These are phyloP conservation scores for Coptodon rendalli DNA, from an alignment of 2,113 vertebrate species.

Conservation along the genomic window DNA sequence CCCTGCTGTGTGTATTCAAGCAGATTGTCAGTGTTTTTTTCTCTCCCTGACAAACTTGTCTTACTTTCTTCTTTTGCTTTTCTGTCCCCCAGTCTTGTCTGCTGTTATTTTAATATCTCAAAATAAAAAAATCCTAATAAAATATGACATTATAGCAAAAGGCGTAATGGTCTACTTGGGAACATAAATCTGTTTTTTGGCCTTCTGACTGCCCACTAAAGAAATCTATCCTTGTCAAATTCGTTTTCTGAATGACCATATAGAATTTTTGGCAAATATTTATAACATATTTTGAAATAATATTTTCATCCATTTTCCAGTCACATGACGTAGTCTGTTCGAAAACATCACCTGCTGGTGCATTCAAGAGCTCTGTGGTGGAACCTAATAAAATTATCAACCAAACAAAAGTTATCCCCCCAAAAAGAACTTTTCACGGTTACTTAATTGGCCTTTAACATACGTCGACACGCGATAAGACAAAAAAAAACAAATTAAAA, in stretches of 20 bases:
- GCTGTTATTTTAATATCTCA: not conserved
- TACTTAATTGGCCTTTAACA: not conserved
- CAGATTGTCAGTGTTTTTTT: not conserved
- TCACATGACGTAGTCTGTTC: not conserved
- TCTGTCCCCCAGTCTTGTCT: rapidly evolving
- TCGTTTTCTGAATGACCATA: not conserved
- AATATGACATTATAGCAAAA: not conserved
- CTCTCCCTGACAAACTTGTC: not conserved
- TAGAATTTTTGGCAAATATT: not conserved
- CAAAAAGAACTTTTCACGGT: not conserved
- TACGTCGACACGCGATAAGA: not conserved
- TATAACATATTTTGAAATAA: not conserved
- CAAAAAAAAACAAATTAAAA: not conserved
- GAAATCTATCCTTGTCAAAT: not conserved
- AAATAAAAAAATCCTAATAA: not conserved
- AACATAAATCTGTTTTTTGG: not conserved
- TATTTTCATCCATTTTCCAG: not conserved
- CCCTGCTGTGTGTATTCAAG: not conserved
- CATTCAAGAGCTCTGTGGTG: not conserved
- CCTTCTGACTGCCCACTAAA: not conserved
- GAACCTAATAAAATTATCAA: not conserved
- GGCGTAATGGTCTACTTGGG: not conserved
- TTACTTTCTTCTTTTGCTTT: not conserved
- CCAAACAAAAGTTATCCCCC: not conserved
- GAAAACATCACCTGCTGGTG: not conserved